Percentiles rank a stretch among this genome's conserved stretches.
These are phyloP conservation scores for Ditylenchus weischeri DNA, from an alignment of 2,888 invertebrate species.

Conservation along the genomic window DNA sequence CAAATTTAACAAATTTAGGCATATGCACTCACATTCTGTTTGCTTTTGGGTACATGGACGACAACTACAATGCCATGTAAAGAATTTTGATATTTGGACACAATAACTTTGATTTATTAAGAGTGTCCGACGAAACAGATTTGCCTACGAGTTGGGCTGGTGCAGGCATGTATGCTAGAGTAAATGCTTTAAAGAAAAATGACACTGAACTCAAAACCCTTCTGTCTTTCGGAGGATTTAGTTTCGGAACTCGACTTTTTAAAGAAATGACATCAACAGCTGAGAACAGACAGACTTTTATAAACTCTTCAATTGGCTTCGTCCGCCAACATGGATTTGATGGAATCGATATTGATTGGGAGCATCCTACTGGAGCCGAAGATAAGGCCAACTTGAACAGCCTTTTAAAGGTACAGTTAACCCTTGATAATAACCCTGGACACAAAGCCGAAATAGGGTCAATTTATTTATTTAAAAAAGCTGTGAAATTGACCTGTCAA, in stretches of 20 bases:
- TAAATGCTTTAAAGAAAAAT: slow-evolving; percentile 78
- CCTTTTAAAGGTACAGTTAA: slow-evolving; percentile 39
- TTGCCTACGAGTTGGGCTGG: slow-evolving; percentile 79
- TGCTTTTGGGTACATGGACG: slow-evolving; percentile 96
- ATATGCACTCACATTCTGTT: slow-evolving; percentile 81
- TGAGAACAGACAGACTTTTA: slow-evolving; percentile 64
- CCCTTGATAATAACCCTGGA: too few relatives aligned
- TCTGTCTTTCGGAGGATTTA: slow-evolving; percentile 93
- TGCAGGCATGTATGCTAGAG: slow-evolving; percentile 80
- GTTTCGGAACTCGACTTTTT: slow-evolving; percentile 74
- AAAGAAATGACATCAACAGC: slow-evolving; percentile 51
- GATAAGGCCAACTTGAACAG: slow-evolving; percentile 49
- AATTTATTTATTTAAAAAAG: too few relatives aligned
- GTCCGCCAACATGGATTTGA: slow-evolving; percentile 58
- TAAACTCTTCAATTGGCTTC: slow-evolving; percentile 60
- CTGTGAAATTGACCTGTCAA: too few relatives aligned
- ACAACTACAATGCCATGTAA: slow-evolving; percentile 66
- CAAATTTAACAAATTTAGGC: too few relatives aligned
- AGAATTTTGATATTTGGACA: too few relatives aligned
- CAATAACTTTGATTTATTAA: slow-evolving; percentile 20
- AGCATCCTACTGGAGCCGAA: slow-evolving; percentile 62
- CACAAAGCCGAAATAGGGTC: too few relatives aligned
- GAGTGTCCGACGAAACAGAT: slow-evolving; percentile 58
- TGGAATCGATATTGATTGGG: slow-evolving; percentile 61
- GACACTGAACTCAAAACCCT: slow-evolving; percentile 86